These are phyloP conservation scores for Heliconius aoede DNA, from an alignment of 2,888 invertebrate species.

Conservation along the genomic window DNA sequence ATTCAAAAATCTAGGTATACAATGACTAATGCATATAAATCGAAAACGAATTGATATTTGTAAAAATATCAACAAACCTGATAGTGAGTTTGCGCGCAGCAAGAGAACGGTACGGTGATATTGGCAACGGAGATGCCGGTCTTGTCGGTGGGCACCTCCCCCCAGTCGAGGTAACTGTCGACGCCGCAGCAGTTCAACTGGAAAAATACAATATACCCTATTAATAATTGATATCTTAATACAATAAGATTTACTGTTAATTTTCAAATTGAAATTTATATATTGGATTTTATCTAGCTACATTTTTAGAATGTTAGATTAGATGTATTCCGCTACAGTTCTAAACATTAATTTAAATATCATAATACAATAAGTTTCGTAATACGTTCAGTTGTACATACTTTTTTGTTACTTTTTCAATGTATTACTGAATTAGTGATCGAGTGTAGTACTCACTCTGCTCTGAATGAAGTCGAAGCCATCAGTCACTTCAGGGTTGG, in stretches of 20 bases:
- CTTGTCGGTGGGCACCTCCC: constrained; percentile 55
- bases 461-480: constrained; percentile 91
- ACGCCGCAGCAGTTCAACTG: constrained; percentile 89
- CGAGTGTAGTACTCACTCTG: constrained; percentile 85
- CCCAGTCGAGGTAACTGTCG: constrained; percentile 85
- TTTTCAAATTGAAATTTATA: too few species aligned
- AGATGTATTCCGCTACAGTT: too few species aligned
- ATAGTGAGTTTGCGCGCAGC: constrained; percentile 75
- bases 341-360: background rate
- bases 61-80: constrained; percentile 21
- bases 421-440: too few species aligned
- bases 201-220: constrained; percentile 47
- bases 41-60: background rate
- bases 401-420: too few species aligned
- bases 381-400: background rate
- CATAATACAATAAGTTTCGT: background rate
- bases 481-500: constrained; percentile 82
- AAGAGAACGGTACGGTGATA: constrained; percentile 84
- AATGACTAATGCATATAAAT: background rate
- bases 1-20: too few species aligned
- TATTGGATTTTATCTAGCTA: too few species aligned
- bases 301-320: too few species aligned
- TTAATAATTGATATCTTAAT: background rate
- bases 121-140: constrained; percentile 66
- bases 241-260: background rate